phyloP scores from a whole-genome alignment of 1,140 invertebrate genomes.

The Alviniconcha marisindica region DNA sequence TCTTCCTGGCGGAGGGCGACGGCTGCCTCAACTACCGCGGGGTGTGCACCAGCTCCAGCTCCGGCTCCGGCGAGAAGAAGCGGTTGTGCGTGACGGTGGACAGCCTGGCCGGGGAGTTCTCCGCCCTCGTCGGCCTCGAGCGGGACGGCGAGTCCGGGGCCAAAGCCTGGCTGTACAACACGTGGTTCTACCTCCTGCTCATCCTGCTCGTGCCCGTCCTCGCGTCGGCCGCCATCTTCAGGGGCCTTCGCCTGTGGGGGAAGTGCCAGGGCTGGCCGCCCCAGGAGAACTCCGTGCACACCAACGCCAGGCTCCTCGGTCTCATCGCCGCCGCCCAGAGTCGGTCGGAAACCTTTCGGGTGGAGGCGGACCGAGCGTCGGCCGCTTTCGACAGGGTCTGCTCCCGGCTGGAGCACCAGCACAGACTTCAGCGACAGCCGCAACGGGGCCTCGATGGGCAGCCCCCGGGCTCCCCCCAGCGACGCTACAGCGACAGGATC shows the following conservation, averaged over 20 bases:
- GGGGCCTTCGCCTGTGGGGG: background rate
- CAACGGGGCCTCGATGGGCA: too few relatives aligned
- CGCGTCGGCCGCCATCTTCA: background rate
- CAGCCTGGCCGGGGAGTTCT: background rate
- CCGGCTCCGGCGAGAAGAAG: background rate
- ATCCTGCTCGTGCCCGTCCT: background rate
- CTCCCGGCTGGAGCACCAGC: background rate
- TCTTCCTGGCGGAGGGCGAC: constrained; percentile 20
- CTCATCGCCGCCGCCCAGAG: background rate
- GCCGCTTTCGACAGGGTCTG: background rate
- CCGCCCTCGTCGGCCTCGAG: constrained; percentile 11
- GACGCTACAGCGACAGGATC: too few relatives aligned
- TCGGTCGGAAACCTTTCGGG: background rate
- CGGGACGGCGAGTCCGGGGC: background rate
- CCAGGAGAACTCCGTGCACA: background rate
- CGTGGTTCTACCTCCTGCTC: constrained; percentile 19
- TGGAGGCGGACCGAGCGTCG: background rate
- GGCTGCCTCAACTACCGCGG: constrained; percentile 30
- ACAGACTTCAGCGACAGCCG: background rate
- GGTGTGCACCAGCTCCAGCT: background rate
- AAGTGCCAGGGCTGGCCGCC: background rate
- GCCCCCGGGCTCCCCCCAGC: too few relatives aligned
- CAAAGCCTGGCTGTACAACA: background rate
- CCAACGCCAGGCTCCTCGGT: background rate
- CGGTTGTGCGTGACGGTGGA: background rate